Evolutionary conservation across 2,888 invertebrate genomes (phyloP), one percentile per base, ranked within the genome.

Genomic region (Mystacides longicornis): DNA sequence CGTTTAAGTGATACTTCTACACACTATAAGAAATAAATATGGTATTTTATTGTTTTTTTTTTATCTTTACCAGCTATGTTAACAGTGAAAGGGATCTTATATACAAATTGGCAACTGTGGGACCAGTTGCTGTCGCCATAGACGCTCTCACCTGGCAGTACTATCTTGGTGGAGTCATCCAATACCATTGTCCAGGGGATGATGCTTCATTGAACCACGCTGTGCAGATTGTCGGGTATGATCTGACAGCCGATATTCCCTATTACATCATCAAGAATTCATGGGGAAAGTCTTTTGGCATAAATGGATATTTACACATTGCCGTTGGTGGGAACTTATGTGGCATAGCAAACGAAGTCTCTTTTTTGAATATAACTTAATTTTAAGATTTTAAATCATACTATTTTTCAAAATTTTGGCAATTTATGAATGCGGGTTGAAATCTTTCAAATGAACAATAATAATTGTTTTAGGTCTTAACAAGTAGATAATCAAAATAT

Each of bases 91-190:
- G 84, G 20, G 69, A 78, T 50, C 79, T 91, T 42, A 64, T 86
- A 56, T 62, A 64, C 20, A 64, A 79, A 3, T 62, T 93, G 46
- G 86, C 84, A 3, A 74, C 71, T 14, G 82, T 85, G 66, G 92
- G 92, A 0, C 93, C 93, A 1, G 81, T 93, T 1, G 80, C 86
- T 0, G 89, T 84, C 0, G 87, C 89, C 0, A 86, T 93, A 1
- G 92, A 92, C 70, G 92, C 91, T 0, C 74, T 86, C 23, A 81
- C 85, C 1, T 93, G 92, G 93, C 89, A 91, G 70, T 83, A 90
- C 70, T 93, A 93, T 67, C 73, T 90, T 7, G 89, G 89, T 0
- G 93, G 92, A 0, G 81, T 91, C 31, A 87, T 93, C 65, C 87
- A 89, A 67, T 87, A 79, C 66, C 86, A 91, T 65, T 93, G 93